phyloP scores from a whole-genome alignment of 2,888 invertebrate species.

The Bombylius discolor region DNA sequence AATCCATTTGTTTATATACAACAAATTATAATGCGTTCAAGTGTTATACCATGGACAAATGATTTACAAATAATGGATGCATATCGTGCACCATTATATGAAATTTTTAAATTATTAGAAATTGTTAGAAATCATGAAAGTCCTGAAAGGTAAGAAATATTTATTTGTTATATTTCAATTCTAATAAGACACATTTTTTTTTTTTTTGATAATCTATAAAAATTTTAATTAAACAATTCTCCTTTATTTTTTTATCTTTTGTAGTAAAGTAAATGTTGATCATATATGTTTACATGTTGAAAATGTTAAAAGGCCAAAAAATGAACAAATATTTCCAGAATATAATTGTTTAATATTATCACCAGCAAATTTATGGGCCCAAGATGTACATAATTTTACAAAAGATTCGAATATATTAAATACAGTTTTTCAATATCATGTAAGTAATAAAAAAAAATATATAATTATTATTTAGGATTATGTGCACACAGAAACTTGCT shows the following conservation, averaged over 20 bases:
- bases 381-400: conserved; percentile 64
- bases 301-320: conserved; percentile 51
- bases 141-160: conserved; percentile 6
- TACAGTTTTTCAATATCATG: conserved; percentile 75
- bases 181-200: too few relatives aligned
- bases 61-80: conserved; percentile 78
- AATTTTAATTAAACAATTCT: conserved; percentile 15
- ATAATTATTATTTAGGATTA: too few relatives aligned
- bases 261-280: conserved; percentile 56
- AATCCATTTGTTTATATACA: conserved; percentile 54
- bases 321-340: conserved; percentile 65
- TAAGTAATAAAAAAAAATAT: conserved; percentile 32
- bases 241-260: conserved; percentile 9
- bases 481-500: too few relatives aligned
- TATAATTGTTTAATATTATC: conserved; percentile 85
- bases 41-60: conserved; percentile 78
- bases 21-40: conserved; percentile 59
- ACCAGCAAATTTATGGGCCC: conserved; percentile 89
- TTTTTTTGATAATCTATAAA: neutral
- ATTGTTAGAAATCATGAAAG: conserved; percentile 62
- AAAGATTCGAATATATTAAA: conserved; percentile 66
- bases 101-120: conserved; percentile 78
- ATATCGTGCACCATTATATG: conserved; percentile 78
- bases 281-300: conserved; percentile 79
- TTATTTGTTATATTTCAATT: too few relatives aligned